Evolutionary conservation across 2,113 vertebrate species (phyloP).

Genomic region (Brachyhypopomus occidentalis): DNA sequence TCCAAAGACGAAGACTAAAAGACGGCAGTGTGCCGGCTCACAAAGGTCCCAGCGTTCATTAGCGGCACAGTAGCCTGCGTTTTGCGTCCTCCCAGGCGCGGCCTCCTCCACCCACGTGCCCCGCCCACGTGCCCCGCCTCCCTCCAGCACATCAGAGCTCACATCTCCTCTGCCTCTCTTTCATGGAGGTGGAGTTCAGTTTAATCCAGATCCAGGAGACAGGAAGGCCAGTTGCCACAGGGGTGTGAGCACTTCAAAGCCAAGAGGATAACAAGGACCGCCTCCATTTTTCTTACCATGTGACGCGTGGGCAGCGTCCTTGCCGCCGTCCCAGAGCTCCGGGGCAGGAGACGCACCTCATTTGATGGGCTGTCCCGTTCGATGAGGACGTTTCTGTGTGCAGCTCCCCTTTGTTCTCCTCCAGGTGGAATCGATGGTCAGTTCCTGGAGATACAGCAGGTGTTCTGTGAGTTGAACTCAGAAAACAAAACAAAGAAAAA

Average conservation of each 20-base stretch:
- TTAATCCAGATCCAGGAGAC: constrained; percentile 50
- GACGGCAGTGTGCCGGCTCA: not conserved
- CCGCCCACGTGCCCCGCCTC: not conserved
- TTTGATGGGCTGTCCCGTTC: constrained; percentile 25
- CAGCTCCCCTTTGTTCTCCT: constrained; percentile 28
- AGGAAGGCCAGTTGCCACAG: constrained; percentile 16
- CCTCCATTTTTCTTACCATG: not conserved
- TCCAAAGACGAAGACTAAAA: not conserved
- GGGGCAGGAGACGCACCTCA: not conserved
- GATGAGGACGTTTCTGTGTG: not conserved
- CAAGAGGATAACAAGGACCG: constrained; percentile 27
- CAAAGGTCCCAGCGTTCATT: constrained; percentile 17
- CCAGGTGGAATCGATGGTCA: constrained; percentile 26
- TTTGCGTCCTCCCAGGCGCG: not conserved
- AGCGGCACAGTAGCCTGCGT: not conserved
- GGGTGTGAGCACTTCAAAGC: constrained; percentile 41
- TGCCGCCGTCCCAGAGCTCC: not conserved
- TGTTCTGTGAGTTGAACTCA: not conserved
- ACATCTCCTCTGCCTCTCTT: constrained; percentile 21
- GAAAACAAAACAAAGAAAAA: not conserved
- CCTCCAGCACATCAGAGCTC: constrained; percentile 13
- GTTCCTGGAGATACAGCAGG: constrained; percentile 3
- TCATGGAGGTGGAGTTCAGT: constrained; percentile 50
- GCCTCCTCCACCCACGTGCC: not conserved
- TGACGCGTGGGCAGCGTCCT: constrained; percentile 5